Evolutionary conservation across 1,140 invertebrate species (phyloP).

Genomic region (Arctopsyche grandis): DNA sequence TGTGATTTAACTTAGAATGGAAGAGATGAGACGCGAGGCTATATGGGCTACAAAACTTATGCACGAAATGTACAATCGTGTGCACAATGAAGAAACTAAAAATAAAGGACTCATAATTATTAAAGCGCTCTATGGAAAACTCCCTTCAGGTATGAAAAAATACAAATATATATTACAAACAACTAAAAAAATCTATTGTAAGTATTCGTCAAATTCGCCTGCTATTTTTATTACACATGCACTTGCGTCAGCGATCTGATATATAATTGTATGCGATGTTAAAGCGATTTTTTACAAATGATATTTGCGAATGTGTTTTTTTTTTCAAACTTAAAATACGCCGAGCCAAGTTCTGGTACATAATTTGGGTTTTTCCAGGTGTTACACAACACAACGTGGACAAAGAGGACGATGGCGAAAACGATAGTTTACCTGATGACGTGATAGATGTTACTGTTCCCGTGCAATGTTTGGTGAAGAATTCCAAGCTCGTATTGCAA

Average conservation of each 20-base stretch:
- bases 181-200: background rate
- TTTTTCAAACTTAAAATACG: too few relatives aligned
- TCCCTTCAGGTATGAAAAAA: conserved; percentile 63
- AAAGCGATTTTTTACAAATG: background rate
- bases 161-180: background rate
- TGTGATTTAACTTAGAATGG: conserved; percentile 69
- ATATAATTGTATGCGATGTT: background rate
- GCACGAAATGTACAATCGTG: conserved; percentile 82
- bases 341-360: too few relatives aligned
- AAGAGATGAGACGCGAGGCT: conserved; percentile 85
- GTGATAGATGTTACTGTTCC: conserved; percentile 93
- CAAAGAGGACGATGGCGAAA: conserved; percentile 56
- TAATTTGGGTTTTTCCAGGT: too few relatives aligned
- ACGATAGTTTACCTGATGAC: conserved; percentile 66
- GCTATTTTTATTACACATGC: background rate
- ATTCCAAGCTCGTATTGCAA: conserved; percentile 87
- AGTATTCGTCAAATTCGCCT: background rate
- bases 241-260: background rate
- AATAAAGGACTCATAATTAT: conserved; percentile 87
- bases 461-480: conserved; percentile 92
- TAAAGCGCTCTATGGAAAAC: conserved; percentile 84
- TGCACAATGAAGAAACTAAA: conserved; percentile 79
- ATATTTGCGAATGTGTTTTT: background rate
- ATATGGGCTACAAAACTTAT: conserved; percentile 88
- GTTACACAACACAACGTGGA: conserved; percentile 55